Base-by-base conservation (phyloP, 1,140 invertebrate species). In the Apis laboriosa region DNA sequence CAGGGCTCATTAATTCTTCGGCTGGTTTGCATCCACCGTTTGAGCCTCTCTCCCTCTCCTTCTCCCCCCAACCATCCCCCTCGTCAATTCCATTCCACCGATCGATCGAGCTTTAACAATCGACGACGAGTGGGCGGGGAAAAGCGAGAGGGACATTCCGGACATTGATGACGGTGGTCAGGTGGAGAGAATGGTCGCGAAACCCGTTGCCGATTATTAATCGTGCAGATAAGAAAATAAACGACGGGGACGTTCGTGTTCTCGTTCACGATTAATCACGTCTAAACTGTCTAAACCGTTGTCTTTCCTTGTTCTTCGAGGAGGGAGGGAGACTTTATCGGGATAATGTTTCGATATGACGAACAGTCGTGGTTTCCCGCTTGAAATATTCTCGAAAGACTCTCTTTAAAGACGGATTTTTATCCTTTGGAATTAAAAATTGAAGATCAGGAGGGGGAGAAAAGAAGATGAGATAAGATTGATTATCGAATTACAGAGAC, bases 61-160 rank as follows among this genome's bases (percentile, higher is more conserved):
- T 78, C 76, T 7, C 5, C 34, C 34, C 28, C 28, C 28, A 2
- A 28, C 28, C 28, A 28, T 34, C 34, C 34, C 34, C 34, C 34
- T 7, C 34, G 34, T 43, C 34, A 43, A 43, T 43, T 43, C 34
- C n/a, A 24, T 24, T 28, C 64, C 15, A 17, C 9, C 76, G 58
- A 55, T 80, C 70, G 78, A 64, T 80, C 70, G 58, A 13, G 49
- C 58, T 80, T 74, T 43, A 60, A 53, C 43, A 73, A 80, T 74
- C 28, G 78, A 24, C 28, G 60, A 21, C 21, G 66, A 8, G 17
- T 15, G 55, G 21, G 15, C 17, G 51, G 55, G 34, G 34, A 43
- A 7, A 7, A 43, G 34, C 34, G 34, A 43, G 34, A 7, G 5
- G 4, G 34, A 2, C 24, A 34, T 34, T 34, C 34, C 34, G 34